Percentiles rank a stretch among this genome's conserved stretches.
phyloP scores from a whole-genome alignment of 2,113 vertebrate genomes.

The Irena cyanogastra region DNA sequence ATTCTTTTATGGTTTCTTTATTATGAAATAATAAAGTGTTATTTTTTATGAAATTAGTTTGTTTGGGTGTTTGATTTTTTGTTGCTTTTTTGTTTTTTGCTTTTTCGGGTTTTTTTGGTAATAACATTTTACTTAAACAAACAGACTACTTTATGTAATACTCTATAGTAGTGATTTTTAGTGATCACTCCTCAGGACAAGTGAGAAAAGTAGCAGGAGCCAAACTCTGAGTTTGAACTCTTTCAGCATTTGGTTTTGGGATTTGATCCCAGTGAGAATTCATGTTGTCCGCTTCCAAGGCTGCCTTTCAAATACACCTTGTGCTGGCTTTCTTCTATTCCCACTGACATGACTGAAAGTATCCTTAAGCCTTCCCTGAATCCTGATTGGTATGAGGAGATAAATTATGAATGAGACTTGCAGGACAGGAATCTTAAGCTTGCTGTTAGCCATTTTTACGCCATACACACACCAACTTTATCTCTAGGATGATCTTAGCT shows the following conservation, averaged over 20 bases:
- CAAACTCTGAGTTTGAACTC: neutral
- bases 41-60: neutral
- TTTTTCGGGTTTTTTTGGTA: neutral
- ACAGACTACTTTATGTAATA: neutral
- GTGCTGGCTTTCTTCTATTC: neutral
- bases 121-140: neutral
- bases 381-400: neutral
- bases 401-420: neutral
- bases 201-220: neutral
- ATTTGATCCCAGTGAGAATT: constrained; percentile 10
- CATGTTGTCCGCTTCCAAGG: neutral
- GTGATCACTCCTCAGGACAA: neutral
- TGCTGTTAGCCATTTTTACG: neutral
- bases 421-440: neutral
- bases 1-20: neutral
- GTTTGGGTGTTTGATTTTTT: neutral
- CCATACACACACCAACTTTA: neutral
- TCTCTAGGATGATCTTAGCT: neutral
- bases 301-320: neutral
- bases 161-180: neutral
- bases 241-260: neutral
- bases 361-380: neutral
- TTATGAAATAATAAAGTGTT: neutral
- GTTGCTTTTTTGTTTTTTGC: neutral
- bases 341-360: neutral